Conservation (phyloP, 2,113 vertebrate genomes). For the Pardalotus punctatus region DNA sequence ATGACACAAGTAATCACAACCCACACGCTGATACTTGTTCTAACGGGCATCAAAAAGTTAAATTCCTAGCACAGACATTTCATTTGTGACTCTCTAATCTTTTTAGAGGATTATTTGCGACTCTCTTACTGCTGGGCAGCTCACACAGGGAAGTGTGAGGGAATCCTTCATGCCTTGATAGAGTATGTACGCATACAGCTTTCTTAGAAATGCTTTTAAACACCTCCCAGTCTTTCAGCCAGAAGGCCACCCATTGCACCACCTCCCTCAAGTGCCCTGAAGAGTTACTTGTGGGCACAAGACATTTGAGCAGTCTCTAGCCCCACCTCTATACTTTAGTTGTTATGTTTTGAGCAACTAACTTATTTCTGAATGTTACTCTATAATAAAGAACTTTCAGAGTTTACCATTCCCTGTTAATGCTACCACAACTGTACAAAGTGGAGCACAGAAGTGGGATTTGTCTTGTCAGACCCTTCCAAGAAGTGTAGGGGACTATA, state of each 20-base stretch:
- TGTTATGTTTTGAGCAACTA: background rate
- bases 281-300: background rate
- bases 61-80: background rate
- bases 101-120: background rate
- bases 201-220: background rate
- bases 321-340: fast-evolving
- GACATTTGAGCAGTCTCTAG: background rate
- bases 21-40: background rate
- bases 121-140: background rate
- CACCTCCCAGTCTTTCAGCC: background rate
- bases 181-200: background rate
- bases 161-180: background rate
- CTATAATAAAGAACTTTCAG: background rate
- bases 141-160: background rate
- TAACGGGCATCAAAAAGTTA: background rate
- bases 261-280: background rate
- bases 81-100: background rate
- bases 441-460: background rate
- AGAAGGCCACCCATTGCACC: background rate
- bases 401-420: background rate
- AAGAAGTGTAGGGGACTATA: background rate
- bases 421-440: background rate
- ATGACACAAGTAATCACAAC: background rate
- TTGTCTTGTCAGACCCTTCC: background rate
- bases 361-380: background rate